These are phyloP conservation scores for Boulengeromyrus knoepffleri DNA, from an alignment of 2,113 vertebrate species.

Conservation along the genomic window DNA sequence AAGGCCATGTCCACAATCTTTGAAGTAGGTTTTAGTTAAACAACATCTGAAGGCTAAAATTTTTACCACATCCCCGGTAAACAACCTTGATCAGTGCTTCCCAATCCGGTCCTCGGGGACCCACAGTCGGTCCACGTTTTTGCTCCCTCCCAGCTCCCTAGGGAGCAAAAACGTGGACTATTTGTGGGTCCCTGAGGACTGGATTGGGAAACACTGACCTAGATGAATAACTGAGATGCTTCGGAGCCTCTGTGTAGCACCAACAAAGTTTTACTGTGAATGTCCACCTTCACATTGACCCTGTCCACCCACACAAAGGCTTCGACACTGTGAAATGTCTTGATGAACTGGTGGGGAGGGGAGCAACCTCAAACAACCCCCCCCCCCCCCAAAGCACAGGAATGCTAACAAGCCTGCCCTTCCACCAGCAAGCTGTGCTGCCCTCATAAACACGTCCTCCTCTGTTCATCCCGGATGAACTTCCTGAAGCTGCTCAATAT, in stretches of 20 bases:
- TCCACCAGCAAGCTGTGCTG: neutral
- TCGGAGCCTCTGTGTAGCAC: neutral
- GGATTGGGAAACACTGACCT: too few relatives aligned
- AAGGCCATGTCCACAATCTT: neutral
- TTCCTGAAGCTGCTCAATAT: neutral
- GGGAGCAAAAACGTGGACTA: too few relatives aligned
- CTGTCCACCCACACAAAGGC: neutral
- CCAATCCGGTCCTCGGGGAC: neutral
- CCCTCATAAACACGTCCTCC: neutral
- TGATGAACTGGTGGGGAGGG: neutral
- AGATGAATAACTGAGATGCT: neutral
- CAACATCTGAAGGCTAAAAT: too few relatives aligned
- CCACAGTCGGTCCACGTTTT: neutral
- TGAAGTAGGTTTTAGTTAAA: neutral
- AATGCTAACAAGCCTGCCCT: slow-evolving; percentile 11
- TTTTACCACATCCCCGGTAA: neutral
- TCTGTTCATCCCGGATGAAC: neutral
- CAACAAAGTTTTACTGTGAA: neutral
- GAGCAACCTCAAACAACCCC: neutral
- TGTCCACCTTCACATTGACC: neutral
- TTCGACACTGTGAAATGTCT: neutral
- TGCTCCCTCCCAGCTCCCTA: too few relatives aligned
- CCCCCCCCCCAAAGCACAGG: neutral
- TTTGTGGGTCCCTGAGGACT: too few relatives aligned
- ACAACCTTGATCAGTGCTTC: neutral